phyloP scores from a whole-genome alignment of 2,797 vertebrate genomes.

The Myioborus melanocephalus region DNA sequence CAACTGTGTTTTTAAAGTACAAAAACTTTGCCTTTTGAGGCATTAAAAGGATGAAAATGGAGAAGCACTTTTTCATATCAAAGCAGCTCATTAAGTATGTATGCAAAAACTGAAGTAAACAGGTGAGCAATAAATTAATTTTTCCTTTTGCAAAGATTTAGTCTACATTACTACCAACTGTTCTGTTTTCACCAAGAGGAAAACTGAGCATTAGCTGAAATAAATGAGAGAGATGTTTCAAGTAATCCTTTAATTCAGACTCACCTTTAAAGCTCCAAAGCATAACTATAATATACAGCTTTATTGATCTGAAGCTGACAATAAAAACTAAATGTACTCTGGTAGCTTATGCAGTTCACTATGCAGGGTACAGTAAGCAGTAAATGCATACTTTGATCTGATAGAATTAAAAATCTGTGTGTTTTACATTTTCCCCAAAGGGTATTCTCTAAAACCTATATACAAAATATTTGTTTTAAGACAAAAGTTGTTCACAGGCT shows the following conservation, averaged over 20 bases:
- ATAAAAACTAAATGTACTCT: background rate
- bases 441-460: background rate
- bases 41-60: background rate
- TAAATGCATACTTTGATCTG: background rate
- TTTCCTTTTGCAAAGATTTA: background rate
- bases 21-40: background rate
- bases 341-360: background rate
- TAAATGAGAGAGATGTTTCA: background rate
- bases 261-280: background rate
- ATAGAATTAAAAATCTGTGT: background rate
- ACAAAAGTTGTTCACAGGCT: background rate
- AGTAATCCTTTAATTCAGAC: background rate
- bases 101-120: background rate
- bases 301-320: constrained; percentile 13
- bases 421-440: background rate
- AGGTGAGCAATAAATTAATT: background rate
- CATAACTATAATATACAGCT: background rate
- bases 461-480: background rate
- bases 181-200: background rate
- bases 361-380: background rate
- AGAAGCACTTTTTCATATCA: background rate
- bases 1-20: background rate
- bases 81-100: background rate
- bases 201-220: background rate
- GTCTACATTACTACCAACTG: background rate